Evolutionary conservation across 2,113 vertebrate species (phyloP), one percentile per base, ranked within the genome.

Genomic region (Eretmochelys imbricata): DNA sequence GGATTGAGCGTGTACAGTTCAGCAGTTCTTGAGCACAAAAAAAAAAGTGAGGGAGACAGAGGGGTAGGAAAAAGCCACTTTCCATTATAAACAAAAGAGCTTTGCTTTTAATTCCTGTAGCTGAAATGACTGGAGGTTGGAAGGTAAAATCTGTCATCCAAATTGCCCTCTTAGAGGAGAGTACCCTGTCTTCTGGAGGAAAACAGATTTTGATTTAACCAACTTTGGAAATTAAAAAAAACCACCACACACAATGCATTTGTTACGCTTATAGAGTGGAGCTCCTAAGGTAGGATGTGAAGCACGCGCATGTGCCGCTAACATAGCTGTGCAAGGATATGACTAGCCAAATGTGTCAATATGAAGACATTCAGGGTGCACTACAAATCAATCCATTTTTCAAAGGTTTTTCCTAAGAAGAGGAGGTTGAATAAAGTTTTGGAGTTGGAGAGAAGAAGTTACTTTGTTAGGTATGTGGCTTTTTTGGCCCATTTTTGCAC

Each of bases 281-380:
- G n/a, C 5, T 79, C 78, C 90, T 87, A 59, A 82, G 80, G 93
- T n/a, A 69, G 80, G 84, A 84, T 20, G 69, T 59, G 75, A 89
- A 49, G 79, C 49, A 57, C 46, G 27, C 2, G 4, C 69, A 38
- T 7, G 49, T 91, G 69, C 90, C 81, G 80, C 87, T 90, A 62
- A 82, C 55, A 62, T n/a, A 92, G 96, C 92, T 75, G 1, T 9
- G 10, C 0, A 1, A 83, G 69, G 72, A 86, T 92, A 89, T 80
- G 84, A 81, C 51, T 81, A 51, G 54, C 84, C 89, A 96, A 91
- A 88, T 82, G 84, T 76, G 88, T 91, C 65, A 13, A 46, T 31
- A 4, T 27, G 83, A 89, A 86, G 82, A 42, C 83, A 85, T 85
- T 88, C 1, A 54, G 82, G 94, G 82, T 85, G 94, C 76, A 90